Evolutionary conservation across 2,113 vertebrate genomes (phyloP).

Genomic region (Scartelaos histophorus): DNA sequence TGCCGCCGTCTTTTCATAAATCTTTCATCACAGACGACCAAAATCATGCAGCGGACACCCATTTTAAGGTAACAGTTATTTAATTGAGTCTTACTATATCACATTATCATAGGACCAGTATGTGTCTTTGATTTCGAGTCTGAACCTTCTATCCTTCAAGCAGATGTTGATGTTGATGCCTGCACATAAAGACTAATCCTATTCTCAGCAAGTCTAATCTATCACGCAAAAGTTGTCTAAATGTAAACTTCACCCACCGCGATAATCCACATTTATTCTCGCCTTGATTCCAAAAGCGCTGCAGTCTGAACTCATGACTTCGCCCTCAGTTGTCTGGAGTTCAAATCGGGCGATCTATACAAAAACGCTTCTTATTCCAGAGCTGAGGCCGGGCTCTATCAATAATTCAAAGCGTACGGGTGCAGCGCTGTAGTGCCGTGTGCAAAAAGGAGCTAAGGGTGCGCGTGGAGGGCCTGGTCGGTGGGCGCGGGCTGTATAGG

Average conservation of each 20-base stretch:
- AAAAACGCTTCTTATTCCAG: neutral
- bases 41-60: too few relatives aligned
- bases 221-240: too few relatives aligned
- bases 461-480: neutral
- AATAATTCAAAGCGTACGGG: conserved; percentile 1
- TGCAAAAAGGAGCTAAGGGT: neutral
- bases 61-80: too few relatives aligned
- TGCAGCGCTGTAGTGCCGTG: neutral
- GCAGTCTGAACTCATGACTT: neutral
- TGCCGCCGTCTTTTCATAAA: too few relatives aligned
- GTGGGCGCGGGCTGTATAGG: conserved; percentile 13
- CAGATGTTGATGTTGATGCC: too few relatives aligned
- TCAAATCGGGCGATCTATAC: neutral
- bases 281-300: neutral
- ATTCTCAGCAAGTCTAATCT: too few relatives aligned
- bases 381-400: neutral
- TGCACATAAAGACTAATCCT: too few relatives aligned
- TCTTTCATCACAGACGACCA: too few relatives aligned
- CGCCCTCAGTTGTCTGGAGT: neutral
- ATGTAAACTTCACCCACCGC: neutral
- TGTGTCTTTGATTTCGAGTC: too few relatives aligned
- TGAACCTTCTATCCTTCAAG: too few relatives aligned
- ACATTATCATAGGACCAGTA: too few relatives aligned
- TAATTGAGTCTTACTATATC: too few relatives aligned
- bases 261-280: neutral